phyloP scores from a whole-genome alignment of 2,113 vertebrate genomes.

The Lamprologus tigripictilis region DNA sequence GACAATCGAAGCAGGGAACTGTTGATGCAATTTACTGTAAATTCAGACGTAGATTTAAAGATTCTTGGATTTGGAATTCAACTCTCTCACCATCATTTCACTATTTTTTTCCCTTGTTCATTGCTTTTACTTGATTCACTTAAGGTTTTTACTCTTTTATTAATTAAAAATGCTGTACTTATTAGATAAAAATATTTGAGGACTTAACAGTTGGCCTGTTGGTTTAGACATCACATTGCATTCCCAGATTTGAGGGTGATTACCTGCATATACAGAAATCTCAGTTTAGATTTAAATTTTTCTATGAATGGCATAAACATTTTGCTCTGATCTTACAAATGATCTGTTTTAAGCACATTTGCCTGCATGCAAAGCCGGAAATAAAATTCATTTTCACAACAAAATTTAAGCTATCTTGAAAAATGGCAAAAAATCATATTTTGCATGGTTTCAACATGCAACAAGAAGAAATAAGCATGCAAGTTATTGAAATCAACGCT shows the following conservation, averaged over 20 bases:
- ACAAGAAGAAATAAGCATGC: neutral
- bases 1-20: neutral
- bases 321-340: neutral
- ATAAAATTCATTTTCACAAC: neutral
- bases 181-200: neutral
- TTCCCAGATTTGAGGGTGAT: neutral
- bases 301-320: neutral
- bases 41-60: neutral
- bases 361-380: neutral
- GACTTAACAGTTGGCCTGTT: neutral
- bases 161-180: neutral
- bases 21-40: neutral
- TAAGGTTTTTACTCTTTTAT: neutral
- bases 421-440: neutral
- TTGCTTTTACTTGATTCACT: neutral
- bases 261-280: neutral
- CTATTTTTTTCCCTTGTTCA: neutral
- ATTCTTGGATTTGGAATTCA: neutral
- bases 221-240: neutral
- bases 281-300: neutral
- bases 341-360: neutral
- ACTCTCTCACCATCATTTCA: neutral
- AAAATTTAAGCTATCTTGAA: neutral
- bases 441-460: neutral
- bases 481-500: neutral